phyloP scores from a whole-genome alignment of 2,113 vertebrate species.

The Pseudorectes ferrugineus region DNA sequence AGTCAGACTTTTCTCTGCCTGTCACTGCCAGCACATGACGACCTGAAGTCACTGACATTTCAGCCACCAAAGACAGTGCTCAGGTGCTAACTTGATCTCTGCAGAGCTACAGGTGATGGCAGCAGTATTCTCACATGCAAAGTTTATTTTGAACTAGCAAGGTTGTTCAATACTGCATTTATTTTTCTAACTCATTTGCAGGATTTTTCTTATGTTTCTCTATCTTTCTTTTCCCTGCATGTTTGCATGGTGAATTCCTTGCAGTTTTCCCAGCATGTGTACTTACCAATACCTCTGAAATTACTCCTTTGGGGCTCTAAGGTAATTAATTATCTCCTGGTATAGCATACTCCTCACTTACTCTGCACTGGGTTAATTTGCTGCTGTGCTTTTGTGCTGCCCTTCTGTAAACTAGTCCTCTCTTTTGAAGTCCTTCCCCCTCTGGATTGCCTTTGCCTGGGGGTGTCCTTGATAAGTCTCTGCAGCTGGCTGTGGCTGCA shows the following conservation, averaged over 20 bases:
- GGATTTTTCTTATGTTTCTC: not conserved
- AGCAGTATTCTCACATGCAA: not conserved
- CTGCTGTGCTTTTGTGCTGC: not conserved
- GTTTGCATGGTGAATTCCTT: not conserved
- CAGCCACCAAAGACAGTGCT: not conserved
- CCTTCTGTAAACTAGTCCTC: not conserved
- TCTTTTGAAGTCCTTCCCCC: not conserved
- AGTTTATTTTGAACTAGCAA: not conserved
- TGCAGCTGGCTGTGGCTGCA: not conserved
- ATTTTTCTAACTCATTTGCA: not conserved
- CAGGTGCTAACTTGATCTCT: not conserved
- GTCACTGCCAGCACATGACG: accelerated
- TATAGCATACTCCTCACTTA: not conserved
- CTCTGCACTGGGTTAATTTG: not conserved
- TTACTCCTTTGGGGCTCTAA: not conserved
- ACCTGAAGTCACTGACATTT: not conserved
- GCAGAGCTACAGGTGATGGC: not conserved
- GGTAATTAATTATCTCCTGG: not conserved
- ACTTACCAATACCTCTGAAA: not conserved
- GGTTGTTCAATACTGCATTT: not conserved
- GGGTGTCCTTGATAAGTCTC: not conserved
- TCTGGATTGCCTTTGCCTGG: not conserved
- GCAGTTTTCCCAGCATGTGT: not conserved
- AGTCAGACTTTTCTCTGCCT: not conserved
- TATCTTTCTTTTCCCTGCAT: not conserved